These are phyloP conservation scores for Drosophila quasianomalipes DNA, from an alignment of 2,888 invertebrate genomes.

Conservation along the genomic window DNA sequence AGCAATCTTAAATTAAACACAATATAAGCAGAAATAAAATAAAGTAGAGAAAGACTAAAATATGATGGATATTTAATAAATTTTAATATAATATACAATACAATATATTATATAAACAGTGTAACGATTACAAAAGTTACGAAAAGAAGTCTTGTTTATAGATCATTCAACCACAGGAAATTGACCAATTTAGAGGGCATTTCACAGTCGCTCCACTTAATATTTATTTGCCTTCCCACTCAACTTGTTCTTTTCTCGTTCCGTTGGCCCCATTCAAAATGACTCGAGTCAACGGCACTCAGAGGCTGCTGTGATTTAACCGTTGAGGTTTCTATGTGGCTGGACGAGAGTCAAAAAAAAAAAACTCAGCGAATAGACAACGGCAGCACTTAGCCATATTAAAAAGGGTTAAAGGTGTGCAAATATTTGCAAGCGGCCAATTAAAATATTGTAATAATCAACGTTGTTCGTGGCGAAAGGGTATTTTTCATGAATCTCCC, in stretches of 20 bases:
- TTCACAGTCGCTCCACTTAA: background rate
- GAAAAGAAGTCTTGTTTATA: background rate
- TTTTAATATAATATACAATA: background rate
- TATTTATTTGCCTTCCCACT: background rate
- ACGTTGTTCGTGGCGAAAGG: slow-evolving; percentile 20
- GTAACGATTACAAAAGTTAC: background rate
- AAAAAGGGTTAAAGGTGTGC: slow-evolving; percentile 82
- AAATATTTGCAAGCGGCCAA: slow-evolving; percentile 80
- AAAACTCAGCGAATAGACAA: slow-evolving; percentile 33
- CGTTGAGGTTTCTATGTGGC: slow-evolving; percentile 28
- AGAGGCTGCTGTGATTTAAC: slow-evolving; percentile 35
- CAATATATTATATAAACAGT: background rate
- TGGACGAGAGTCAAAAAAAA: slow-evolving; percentile 45
- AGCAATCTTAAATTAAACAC: background rate
- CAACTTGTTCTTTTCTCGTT: slow-evolving; percentile 15
- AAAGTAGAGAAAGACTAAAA: background rate
- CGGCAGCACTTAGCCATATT: slow-evolving; percentile 73
- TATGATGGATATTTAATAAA: background rate
- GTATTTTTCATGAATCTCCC: slow-evolving; percentile 1
- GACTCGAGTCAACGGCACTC: slow-evolving; percentile 30
- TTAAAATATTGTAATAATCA: slow-evolving; percentile 79
- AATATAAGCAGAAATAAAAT: background rate
- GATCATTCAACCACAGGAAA: background rate
- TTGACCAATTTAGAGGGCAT: slow-evolving; percentile 1
- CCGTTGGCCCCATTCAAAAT: slow-evolving; percentile 17